Evolutionary conservation across 2,113 vertebrate species (phyloP).

Genomic region (Onychorhynchus coronatus): DNA sequence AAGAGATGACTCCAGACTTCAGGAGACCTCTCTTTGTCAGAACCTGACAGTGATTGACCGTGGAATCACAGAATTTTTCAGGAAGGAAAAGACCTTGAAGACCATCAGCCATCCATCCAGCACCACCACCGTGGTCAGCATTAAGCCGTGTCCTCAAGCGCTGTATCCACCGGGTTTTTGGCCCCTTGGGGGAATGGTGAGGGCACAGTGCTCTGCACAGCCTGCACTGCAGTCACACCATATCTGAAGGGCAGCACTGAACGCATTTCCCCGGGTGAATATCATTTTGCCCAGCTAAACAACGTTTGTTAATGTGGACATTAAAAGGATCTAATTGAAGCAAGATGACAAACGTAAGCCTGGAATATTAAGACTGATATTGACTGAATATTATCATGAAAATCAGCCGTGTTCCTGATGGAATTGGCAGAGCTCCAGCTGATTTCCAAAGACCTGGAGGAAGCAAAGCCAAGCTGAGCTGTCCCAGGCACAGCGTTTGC

Average conservation of each 20-base stretch:
- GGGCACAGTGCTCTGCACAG: background rate
- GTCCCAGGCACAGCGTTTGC: background rate
- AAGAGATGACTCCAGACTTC: background rate
- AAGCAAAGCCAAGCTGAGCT: background rate
- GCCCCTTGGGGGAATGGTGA: background rate
- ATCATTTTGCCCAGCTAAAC: background rate
- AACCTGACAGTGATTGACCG: background rate
- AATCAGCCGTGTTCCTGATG: background rate
- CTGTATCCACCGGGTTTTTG: background rate
- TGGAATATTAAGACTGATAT: background rate
- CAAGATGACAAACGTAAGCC: background rate
- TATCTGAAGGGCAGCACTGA: background rate
- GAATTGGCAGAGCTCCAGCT: background rate
- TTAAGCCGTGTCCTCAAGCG: background rate
- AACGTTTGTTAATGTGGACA: background rate
- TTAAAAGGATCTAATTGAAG: background rate
- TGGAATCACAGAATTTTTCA: background rate
- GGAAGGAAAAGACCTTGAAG: background rate
- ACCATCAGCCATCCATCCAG: rapidly evolving
- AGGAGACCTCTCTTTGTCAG: background rate
- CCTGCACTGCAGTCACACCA: background rate
- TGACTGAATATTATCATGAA: background rate
- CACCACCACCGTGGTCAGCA: background rate
- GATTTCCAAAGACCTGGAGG: background rate
- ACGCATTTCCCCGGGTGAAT: background rate